Conservation (phyloP, 2,797 vertebrate genomes). For the Ataeniobius toweri region DNA sequence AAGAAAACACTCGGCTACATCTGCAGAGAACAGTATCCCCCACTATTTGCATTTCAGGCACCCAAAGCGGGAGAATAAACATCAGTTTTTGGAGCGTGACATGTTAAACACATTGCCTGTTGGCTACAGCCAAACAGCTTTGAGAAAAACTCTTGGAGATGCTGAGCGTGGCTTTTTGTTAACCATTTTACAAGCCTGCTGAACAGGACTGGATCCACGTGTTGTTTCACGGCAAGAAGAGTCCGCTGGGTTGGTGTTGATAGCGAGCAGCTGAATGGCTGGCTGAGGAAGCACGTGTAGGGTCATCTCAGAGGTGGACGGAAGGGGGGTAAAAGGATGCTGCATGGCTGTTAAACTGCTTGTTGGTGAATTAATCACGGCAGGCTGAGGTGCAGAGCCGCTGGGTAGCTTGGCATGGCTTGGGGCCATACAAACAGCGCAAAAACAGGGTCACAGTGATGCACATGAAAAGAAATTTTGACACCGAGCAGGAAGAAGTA, state of each 20-base stretch:
- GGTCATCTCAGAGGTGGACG: constrained; percentile 19
- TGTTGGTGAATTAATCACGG: constrained; percentile 73
- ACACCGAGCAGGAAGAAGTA: constrained; percentile 39
- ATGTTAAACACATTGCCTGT: constrained; percentile 79
- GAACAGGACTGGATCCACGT: constrained; percentile 27
- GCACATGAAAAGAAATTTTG: constrained; percentile 55
- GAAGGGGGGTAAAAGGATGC: constrained; percentile 43
- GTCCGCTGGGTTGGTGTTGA: constrained; percentile 33
- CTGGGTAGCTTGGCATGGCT: constrained; percentile 49
- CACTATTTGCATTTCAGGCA: constrained; percentile 72
- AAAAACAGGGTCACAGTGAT: constrained; percentile 65
- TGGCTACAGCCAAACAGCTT: constrained; percentile 73
- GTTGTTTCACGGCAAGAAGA: constrained; percentile 29
- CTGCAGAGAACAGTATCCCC: constrained; percentile 46
- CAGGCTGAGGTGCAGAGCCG: constrained; percentile 39
- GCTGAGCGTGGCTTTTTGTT: constrained; percentile 66
- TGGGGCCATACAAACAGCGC: constrained; percentile 44
- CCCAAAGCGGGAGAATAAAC: constrained; percentile 72
- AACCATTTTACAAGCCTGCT: constrained; percentile 48
- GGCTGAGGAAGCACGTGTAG: constrained; percentile 62
- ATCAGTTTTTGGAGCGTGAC: constrained; percentile 79
- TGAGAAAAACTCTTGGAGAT: constrained; percentile 69
- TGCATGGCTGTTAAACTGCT: constrained; percentile 61
- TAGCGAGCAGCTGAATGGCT: constrained; percentile 32
- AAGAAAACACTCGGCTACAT: constrained; percentile 58